Conservation (phyloP, 1,140 invertebrate genomes). For the Zophobas atratus region DNA sequence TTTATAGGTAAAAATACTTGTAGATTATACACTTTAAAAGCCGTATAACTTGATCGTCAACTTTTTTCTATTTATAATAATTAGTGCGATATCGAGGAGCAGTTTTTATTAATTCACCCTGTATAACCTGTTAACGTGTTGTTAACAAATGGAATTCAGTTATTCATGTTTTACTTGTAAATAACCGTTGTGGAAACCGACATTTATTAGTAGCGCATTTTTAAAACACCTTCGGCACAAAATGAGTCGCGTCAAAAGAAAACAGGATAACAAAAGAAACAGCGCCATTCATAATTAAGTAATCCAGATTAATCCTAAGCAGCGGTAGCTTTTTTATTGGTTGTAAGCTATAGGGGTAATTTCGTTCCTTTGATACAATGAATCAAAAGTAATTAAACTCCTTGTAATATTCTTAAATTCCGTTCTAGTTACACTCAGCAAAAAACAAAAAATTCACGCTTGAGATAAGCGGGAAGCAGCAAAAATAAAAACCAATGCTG, state of each 20-base stretch:
- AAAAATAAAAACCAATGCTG: background rate
- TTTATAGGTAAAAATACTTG: no score
- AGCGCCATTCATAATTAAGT: constrained; percentile 41
- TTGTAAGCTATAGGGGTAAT: constrained; percentile 37
- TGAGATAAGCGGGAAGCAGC: background rate
- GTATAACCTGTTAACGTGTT: no score
- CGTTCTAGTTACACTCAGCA: background rate
- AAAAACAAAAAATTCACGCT: background rate
- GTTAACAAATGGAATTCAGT: no score
- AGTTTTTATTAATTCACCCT: no score
- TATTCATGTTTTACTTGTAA: no score
- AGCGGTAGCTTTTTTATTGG: constrained; percentile 43
- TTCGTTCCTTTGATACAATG: constrained; percentile 41
- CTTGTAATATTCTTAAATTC: background rate
- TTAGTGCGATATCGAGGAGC: no score
- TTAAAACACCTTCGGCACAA: constrained; percentile 12
- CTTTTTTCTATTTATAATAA: no score
- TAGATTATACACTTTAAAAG: no score
- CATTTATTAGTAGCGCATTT: no score
- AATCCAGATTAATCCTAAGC: constrained; percentile 38
- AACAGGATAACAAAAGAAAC: constrained; percentile 46
- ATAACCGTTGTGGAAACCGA: no score
- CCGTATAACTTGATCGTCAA: no score
- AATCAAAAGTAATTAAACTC: constrained; percentile 44
- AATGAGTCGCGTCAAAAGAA: constrained; percentile 10